A percentile compares a stretch with the other conserved stretches of the same genome.
Evolutionary conservation across 2,797 vertebrate species (phyloP).

Genomic region (Lepus oiostolus): DNA sequence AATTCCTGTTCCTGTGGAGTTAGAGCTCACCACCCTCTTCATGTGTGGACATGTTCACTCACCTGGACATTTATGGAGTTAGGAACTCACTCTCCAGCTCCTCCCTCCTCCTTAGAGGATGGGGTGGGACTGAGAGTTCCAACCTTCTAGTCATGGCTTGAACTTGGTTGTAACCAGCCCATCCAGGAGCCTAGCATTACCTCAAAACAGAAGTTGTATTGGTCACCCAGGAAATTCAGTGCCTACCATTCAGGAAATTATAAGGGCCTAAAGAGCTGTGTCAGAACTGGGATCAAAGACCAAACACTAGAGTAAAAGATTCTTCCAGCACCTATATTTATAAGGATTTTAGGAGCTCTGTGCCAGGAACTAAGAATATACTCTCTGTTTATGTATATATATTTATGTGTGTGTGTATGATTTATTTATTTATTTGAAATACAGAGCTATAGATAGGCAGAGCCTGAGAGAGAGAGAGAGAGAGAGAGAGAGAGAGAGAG

Average conservation of each 20-base stretch:
- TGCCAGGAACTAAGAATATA: neutral
- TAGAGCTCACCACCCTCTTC: neutral
- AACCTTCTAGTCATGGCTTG: neutral
- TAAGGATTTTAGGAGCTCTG: constrained; percentile 7
- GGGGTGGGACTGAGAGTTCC: neutral
- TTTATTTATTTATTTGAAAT: too few species aligned
- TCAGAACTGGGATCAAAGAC: neutral
- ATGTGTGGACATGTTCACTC: neutral
- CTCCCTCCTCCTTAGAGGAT: neutral
- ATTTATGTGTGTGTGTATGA: neutral
- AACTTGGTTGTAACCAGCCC: neutral
- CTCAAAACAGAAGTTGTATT: neutral
- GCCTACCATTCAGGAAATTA: neutral
- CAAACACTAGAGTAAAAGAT: neutral
- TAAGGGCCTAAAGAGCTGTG: neutral
- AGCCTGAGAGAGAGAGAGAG: too few species aligned
- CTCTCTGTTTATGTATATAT: neutral
- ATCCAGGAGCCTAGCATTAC: neutral
- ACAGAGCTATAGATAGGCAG: too few species aligned
- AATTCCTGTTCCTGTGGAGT: neutral
- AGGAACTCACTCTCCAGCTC: neutral
- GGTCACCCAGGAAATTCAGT: neutral
- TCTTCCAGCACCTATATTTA: neutral
- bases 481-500: too few species aligned
- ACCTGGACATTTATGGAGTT: neutral